Base-by-base conservation (phyloP, 2,888 invertebrate species). In the Drosophila macrothrix region DNA sequence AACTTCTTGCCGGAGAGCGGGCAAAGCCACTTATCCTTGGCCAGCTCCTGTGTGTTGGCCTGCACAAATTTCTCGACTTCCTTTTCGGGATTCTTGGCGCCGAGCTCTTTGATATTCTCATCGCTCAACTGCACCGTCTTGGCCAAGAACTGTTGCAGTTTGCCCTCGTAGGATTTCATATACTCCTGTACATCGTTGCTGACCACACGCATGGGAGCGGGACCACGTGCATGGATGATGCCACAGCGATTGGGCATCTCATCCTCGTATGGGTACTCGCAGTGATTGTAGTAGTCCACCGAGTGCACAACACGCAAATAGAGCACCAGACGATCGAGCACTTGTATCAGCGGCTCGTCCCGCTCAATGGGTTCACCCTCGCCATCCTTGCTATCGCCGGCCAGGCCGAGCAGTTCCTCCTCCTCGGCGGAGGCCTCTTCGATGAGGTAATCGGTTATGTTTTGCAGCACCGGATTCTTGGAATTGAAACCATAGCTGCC, bases 221-320 rank as follows among this genome's bases (percentile, higher is more conserved):
- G 96, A 4, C 99, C 99, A 56, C 99, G 95, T 0, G 98, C 98
- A 92, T 99, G 99, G 95, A 99, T 97, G 82, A 99, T 98, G 14
- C 99, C 99, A 93, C 99, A 99, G 43, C 99, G 95, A 93, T 99
- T 99, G 0, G 99, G 99, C 99, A 99, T 99, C 93, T 99, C 99
- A 93, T 99, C 99, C 93, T 99, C 99, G 90, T 99, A 98, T 0
- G 99, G 98, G 94, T 99, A 99, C 92, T 99, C 99, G 91, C 98
- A 98, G 91, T 98, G 98, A 94, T 99, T 99, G 94, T 99, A 99
- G 93, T 98, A 99, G 93, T 99, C 99, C 62, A 99, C 97, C 0
- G 99, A 99, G 93, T 99, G 99, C 1, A 99, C 99, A 54, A 99
- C 95, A 58, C 99, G 96, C 88, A 99, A 94, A 92, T 99, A 99